Base-by-base conservation (phyloP, 1,140 invertebrate genomes). In the Thaumatotibia leucotreta region DNA sequence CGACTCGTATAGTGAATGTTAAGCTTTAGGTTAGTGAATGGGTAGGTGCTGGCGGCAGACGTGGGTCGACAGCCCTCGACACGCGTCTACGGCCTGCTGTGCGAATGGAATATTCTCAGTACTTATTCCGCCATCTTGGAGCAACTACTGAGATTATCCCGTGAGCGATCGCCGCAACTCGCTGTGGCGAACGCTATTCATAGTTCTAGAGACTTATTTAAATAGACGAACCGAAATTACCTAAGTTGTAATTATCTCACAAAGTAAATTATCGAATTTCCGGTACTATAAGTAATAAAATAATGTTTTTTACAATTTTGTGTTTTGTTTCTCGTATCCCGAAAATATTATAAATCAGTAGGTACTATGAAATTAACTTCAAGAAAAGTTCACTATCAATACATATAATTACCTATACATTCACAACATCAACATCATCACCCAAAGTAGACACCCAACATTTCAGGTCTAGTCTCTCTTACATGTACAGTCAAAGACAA, bases 191-290 rank as follows among this genome's bases (percentile, higher is more conserved):
- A 79, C 73, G 61, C 78, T 84, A 83, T 84, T 80, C 77, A 81
- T 89, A 90, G 78, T 83, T 76, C 72, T 90, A 90, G 84, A 89
- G 85, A 89, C 86, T 87, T 89, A 90, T 88, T 88, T 88, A 88
- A 88, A 86, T 88, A 88, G 79, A 78, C 72, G 77, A 83, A 81
- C 76, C 77, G 76, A 83, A 89, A 84, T 86, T 84, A 84, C 80
- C 81, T 85, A 80, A 70, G 84, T 84, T 90, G 88, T 90, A 90
- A 88, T 89, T 88, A 88, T 71, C 69, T 88, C 79, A 82, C 77
- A 80, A 80, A 88, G 76, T 88, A 89, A 90, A 88, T 88, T 89
- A 90, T 85, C 84, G 86, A 90, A 90, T 88, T 86, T 86, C 83
- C 69, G 83, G 80, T 90, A 90, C 77, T 84, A 79, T 90, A 88